These are phyloP conservation scores for Ibidorhyncha struthersii DNA, from an alignment of 2,113 vertebrate species.

Conservation along the genomic window DNA sequence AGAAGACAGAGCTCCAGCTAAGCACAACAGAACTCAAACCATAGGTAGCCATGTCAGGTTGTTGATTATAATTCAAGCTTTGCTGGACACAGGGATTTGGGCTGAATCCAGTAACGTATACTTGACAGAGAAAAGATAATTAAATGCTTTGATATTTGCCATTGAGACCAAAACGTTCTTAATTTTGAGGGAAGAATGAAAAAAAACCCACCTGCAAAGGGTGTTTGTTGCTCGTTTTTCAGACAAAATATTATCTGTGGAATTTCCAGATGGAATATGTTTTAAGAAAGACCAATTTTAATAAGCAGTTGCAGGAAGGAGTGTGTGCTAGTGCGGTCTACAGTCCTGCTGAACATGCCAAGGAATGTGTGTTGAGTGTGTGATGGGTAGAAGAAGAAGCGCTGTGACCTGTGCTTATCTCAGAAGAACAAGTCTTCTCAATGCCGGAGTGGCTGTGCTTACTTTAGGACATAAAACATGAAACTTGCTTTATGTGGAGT, in stretches of 20 bases:
- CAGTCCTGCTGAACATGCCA: neutral
- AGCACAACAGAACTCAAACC: neutral
- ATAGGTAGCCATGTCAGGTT: neutral
- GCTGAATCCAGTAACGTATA: neutral
- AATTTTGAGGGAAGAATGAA: neutral
- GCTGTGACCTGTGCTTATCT: neutral
- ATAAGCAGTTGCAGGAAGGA: neutral
- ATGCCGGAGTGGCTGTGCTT: neutral
- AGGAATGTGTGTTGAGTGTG: fast-evolving
- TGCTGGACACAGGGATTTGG: neutral
- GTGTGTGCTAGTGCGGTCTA: neutral
- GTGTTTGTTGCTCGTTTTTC: neutral
- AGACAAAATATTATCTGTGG: neutral
- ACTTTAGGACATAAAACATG: neutral
- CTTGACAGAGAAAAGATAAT: neutral
- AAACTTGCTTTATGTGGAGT: neutral
- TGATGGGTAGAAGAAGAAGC: neutral
- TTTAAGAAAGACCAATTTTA: neutral
- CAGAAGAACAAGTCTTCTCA: neutral
- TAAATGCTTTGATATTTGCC: neutral
- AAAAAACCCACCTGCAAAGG: neutral
- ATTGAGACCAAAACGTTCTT: neutral
- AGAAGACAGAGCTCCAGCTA: neutral
- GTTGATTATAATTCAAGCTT: neutral
- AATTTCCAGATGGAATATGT: neutral